Base-by-base conservation (phyloP, 1,140 invertebrate genomes). In the Anastrepha ludens region DNA sequence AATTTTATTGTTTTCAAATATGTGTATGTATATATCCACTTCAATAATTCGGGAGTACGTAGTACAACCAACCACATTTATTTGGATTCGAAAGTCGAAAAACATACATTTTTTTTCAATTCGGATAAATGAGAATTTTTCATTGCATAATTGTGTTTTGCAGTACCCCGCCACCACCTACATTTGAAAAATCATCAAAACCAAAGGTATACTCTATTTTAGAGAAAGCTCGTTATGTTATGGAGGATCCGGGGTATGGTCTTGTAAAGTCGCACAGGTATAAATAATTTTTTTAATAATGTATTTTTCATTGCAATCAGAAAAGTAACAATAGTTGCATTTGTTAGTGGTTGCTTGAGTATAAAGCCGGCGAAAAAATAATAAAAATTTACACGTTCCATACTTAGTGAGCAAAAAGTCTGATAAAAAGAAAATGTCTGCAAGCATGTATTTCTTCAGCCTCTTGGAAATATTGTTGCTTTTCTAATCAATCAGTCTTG, bases 121-220 rank as follows among this genome's bases (percentile, higher is more conserved):
- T 47, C 6, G 9, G 11, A 70, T 60, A 50, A 29, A 41, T 78
- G 15, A 39, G 58, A 58, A 44, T 58, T 15, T 5, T 9, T 55
- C 29, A 50, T 39, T 39, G 5, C 20, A 67, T 55, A 6, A 60
- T 29, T 5, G 47, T 85, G 17, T 88, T 39, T 86, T 88, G 55
- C 62, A 92, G 91, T 41, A 93, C 92, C 20, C 92, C 92, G 47
- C 87, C 87, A 86, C 93, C 94, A 39, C 94, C 94, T 85, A 92
- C 94, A 29, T 90, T 93, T 59, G 90, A 89, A 74, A 67, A 89
- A 90, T 88, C 94, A 92, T 88, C 95, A 3, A 95, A 95, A 89
- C 95, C 95, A 39, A 97, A 97, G 93, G 96, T 97, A 2, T 95
- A 97, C 92, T 97, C 96, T 85, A 97, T 97, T 89, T 94, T 97